Conservation (phyloP, 2,888 invertebrate species). For the Bimastos eiseni region DNA sequence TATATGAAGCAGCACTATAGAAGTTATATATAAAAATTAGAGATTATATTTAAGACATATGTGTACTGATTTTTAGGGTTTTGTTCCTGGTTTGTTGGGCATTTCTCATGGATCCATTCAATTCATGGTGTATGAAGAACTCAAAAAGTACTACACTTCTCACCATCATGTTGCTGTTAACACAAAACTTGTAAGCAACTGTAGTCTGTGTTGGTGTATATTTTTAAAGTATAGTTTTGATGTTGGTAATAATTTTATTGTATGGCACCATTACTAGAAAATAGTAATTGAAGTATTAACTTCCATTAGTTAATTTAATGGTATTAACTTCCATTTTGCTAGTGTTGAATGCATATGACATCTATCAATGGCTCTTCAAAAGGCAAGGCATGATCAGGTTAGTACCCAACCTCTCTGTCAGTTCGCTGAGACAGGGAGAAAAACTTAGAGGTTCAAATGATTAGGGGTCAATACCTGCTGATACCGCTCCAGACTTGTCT, state of each 20-base stretch:
- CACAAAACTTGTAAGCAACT: slow-evolving; percentile 76
- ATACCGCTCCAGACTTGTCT: background rate
- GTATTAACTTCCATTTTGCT: background rate
- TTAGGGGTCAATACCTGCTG: background rate
- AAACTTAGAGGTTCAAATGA: background rate
- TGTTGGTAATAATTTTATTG: background rate
- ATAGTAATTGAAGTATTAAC: background rate
- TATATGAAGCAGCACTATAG: background rate
- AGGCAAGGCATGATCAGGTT: background rate
- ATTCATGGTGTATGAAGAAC: slow-evolving; percentile 97
- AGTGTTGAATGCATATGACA: background rate
- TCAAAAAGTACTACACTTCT: slow-evolving; percentile 89
- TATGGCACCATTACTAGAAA: background rate
- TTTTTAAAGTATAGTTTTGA: background rate
- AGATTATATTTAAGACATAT: background rate
- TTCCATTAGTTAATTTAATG: no score
- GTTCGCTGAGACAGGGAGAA: background rate
- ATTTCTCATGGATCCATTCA: slow-evolving; percentile 97
- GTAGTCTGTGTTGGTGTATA: background rate
- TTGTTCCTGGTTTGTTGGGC: slow-evolving; percentile 93
- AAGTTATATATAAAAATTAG: background rate
- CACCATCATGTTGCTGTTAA: slow-evolving; percentile 81
- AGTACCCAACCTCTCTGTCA: background rate
- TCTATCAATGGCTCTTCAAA: background rate
- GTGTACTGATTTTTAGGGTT: slow-evolving; percentile 73